A percentile compares a stretch with the other conserved stretches of the same genome.
Conservation (phyloP, 2,888 invertebrate genomes). For the Spilosoma lubricipeda region DNA sequence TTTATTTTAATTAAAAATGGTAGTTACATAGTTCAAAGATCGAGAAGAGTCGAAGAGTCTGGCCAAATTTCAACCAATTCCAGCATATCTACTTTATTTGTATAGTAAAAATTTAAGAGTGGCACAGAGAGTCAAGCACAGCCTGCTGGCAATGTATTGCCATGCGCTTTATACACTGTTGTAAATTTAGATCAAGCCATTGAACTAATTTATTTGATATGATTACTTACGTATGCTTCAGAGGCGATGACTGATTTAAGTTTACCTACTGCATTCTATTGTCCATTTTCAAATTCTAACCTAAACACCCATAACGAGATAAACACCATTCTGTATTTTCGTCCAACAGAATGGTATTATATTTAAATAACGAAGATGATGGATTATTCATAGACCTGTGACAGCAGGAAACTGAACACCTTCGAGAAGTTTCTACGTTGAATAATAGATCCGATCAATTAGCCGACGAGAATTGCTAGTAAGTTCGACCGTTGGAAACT, state of each 20-base stretch:
- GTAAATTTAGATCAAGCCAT: not conserved
- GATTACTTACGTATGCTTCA: not conserved
- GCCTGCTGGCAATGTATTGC: not conserved
- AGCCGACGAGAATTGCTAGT: constrained; percentile 57
- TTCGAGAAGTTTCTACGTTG: constrained; percentile 63
- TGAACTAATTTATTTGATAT: not conserved
- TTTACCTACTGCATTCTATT: not conserved
- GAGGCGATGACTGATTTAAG: not conserved
- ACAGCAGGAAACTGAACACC: constrained; percentile 58
- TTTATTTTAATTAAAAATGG: no score
- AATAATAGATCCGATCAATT: constrained; percentile 81
- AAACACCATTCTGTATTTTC: constrained; percentile 16
- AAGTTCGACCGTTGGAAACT: constrained; percentile 63
- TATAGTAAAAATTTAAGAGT: not conserved
- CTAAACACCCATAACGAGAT: not conserved
- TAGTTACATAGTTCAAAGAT: no score
- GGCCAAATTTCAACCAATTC: not conserved
- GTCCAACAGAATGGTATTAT: constrained; percentile 24
- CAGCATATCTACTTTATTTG: not conserved
- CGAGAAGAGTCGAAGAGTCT: not conserved
- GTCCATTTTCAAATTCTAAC: not conserved
- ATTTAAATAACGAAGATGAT: constrained; percentile 55
- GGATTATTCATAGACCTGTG: constrained; percentile 58
- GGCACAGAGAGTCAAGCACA: not conserved
- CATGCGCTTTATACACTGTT: not conserved